These are phyloP conservation scores for Drosophila erecta DNA, from an alignment of 1,140 invertebrate genomes.

Conservation along the genomic window DNA sequence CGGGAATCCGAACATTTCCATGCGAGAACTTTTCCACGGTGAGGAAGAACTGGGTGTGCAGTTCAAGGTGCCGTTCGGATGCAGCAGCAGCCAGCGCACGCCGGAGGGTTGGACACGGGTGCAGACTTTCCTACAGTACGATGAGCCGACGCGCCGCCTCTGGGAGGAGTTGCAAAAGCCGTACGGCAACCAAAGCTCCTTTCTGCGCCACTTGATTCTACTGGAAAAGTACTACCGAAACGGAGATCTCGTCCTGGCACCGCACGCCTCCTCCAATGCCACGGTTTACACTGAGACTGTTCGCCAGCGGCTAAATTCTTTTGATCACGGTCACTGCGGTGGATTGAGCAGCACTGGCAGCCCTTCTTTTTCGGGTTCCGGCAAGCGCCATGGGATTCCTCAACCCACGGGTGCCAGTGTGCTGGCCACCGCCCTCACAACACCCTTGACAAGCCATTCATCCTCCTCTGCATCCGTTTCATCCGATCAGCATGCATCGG, in stretches of 20 bases:
- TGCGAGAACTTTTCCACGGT: conserved; percentile 91
- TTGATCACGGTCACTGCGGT: conserved; percentile 86
- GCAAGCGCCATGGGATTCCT: conserved; percentile 20
- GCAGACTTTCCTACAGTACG: conserved; percentile 91
- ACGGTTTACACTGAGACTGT: conserved; percentile 92
- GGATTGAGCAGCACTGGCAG: conserved; percentile 26
- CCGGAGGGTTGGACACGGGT: conserved; percentile 93
- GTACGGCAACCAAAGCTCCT: conserved; percentile 93
- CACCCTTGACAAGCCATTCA: background rate
- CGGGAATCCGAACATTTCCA: conserved; percentile 91
- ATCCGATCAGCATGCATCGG: conserved; percentile 1
- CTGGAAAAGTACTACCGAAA: conserved; percentile 92
- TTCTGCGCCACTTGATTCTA: conserved; percentile 91
- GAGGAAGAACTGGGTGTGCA: conserved; percentile 92
- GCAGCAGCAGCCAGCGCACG: conserved; percentile 85
- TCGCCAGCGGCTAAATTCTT: conserved; percentile 90
- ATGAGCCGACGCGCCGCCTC: conserved; percentile 90
- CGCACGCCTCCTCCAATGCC: conserved; percentile 90
- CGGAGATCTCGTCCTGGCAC: conserved; percentile 90
- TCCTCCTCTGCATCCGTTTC: background rate
- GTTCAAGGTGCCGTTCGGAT: conserved; percentile 85
- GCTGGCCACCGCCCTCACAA: conserved; percentile 43
- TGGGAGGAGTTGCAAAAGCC: conserved; percentile 93
- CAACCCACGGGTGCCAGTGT: conserved; percentile 21
- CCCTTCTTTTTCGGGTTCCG: background rate